A percentile compares a stretch with the other conserved stretches of the same genome.
phyloP scores from a whole-genome alignment of 2,888 invertebrate species.

The Fragum fragum region DNA sequence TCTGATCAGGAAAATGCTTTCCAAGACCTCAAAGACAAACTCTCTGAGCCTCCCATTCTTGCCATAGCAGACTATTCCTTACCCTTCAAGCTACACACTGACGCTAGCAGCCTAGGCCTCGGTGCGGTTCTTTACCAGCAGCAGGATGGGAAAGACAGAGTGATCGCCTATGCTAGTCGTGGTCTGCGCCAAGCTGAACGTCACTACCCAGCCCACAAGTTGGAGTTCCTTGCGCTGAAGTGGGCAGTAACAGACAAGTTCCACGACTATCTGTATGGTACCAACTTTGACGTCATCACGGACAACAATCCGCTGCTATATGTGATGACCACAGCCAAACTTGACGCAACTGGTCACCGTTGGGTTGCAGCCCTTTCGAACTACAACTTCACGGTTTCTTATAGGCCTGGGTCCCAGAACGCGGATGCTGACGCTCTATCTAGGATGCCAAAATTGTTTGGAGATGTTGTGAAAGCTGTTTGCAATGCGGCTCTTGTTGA shows the following conservation, averaged over 20 bases:
- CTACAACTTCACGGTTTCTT: slow-evolving; percentile 5
- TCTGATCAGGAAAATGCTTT: too few species aligned
- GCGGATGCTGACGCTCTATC: too few species aligned
- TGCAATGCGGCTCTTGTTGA: too few species aligned
- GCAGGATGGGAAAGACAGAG: not conserved
- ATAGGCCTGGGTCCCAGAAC: not conserved
- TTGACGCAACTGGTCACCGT: too few species aligned
- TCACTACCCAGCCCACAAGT: not conserved
- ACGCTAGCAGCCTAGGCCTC: too few species aligned
- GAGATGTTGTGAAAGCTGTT: too few species aligned
- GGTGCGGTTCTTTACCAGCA: slow-evolving; percentile 7
- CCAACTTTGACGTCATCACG: too few species aligned
- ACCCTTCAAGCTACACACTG: too few species aligned
- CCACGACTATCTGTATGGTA: slow-evolving; percentile 7
- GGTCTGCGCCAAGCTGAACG: not conserved
- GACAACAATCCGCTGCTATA: too few species aligned
- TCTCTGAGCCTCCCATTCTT: not conserved
- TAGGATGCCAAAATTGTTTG: too few species aligned
- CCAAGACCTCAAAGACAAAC: not conserved
- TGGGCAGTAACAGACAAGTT: not conserved
- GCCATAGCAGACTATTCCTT: slow-evolving; percentile 6
- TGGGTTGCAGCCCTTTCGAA: not conserved
- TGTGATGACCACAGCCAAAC: too few species aligned
- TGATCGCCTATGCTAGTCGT: too few species aligned
- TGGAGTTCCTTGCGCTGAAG: slow-evolving; percentile 2